Conservation (phyloP, 2,797 vertebrate species). For the Microctenopoma stevenorrisi region DNA sequence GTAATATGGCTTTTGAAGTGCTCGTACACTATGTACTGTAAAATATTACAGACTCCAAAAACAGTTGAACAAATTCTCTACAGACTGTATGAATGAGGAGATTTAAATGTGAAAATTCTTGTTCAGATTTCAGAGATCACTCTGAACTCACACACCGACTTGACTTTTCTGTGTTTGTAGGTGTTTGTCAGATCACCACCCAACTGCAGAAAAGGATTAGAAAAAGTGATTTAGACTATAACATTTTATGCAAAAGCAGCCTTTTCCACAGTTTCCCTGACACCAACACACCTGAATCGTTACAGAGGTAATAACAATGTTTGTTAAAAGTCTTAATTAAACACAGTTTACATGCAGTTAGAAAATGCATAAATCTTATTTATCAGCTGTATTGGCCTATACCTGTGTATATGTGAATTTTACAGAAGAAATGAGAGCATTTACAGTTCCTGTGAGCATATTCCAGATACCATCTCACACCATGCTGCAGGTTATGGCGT, state of each 20-base stretch:
- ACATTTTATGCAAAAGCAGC: constrained; percentile 42
- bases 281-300: constrained; percentile 18
- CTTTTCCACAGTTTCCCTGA: constrained; percentile 37
- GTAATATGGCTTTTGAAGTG: constrained; percentile 42
- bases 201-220: neutral
- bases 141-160: neutral
- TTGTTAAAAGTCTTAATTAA: constrained; percentile 19
- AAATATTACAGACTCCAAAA: neutral
- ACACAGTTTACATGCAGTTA: constrained; percentile 46
- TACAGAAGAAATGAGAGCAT: constrained; percentile 20
- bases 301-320: constrained; percentile 35
- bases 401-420: neutral
- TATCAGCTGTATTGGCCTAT: constrained; percentile 28
- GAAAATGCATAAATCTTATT: constrained; percentile 52
- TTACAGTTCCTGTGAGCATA: constrained; percentile 10
- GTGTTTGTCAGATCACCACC: neutral
- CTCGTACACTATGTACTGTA: neutral
- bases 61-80: constrained; percentile 1
- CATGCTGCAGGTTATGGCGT: neutral
- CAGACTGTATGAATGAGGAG: constrained; percentile 3
- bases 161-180: neutral
- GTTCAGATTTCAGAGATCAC: neutral
- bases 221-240: too few relatives aligned
- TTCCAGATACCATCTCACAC: constrained; percentile 20
- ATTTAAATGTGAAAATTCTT: neutral